Evolutionary conservation across 2,888 invertebrate species (phyloP).

Genomic region (Hydrotaea cyrtoneurina): DNA sequence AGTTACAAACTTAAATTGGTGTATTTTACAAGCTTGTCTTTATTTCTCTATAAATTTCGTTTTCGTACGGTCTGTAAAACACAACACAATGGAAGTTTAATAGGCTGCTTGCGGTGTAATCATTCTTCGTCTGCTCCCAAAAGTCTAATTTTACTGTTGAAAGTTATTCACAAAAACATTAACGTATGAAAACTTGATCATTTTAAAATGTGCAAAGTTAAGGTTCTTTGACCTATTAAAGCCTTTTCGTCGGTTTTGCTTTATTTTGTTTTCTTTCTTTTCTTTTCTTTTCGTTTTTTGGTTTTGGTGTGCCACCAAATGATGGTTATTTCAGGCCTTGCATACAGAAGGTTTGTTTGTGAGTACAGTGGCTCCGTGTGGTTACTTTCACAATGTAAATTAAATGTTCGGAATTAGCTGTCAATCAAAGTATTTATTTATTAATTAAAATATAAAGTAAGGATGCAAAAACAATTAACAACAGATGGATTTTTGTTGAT

Average conservation of each 20-base stretch:
- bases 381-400: no score
- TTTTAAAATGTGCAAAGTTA: not conserved
- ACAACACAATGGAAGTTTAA: not conserved
- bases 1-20: conserved; percentile 9
- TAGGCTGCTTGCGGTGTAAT: conserved; percentile 16
- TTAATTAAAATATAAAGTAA: no score
- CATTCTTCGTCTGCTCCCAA: not conserved
- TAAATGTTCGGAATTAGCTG: no score
- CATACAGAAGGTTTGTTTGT: not conserved
- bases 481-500: no score
- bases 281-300: no score
- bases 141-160: not conserved
- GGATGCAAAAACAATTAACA: no score
- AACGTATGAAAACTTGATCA: not conserved
- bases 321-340: not conserved
- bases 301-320: conserved; percentile 19
- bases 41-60: not conserved
- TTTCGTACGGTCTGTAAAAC: not conserved
- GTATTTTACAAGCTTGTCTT: not conserved
- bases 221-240: conserved; percentile 54
- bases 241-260: not conserved
- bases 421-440: no score
- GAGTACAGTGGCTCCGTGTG: not conserved
- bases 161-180: not conserved
- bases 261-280: no score